Evolutionary conservation across 2,797 vertebrate genomes (phyloP), one percentile per base, ranked within the genome.

Genomic region (Anolis apletophallus): DNA sequence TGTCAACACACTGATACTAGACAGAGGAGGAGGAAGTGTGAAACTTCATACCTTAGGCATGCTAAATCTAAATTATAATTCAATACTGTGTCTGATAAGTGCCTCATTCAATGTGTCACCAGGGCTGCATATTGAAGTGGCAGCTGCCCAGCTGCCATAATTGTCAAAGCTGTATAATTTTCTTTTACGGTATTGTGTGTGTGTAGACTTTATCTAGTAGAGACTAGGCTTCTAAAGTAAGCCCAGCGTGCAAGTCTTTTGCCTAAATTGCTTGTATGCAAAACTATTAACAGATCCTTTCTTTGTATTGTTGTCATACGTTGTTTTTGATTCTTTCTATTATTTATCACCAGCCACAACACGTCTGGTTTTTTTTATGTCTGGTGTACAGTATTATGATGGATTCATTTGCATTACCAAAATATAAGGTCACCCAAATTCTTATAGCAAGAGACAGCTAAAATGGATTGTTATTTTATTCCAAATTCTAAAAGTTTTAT

Each of bases 291-390:
- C 79, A 46, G 46, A 46, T 46, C 46, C 46, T 46, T 57, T 57
- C 17, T 57, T 17, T 55, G 13, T 57, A 59, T 59, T 59, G 57
- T 59, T 59, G 5, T 59, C 17, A 59, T 19, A 19, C 36, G 19
- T 87, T 86, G 75, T 5, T 46, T 46, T 46, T 46, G 4, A 46
- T 46, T 8, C 3, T 46, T 46, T 46, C 46, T 46, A 46, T 93
- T 82, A 85, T 90, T 93, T 89, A 77, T 90, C 85, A 88, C 88
- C 81, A 81, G 69, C 85, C 3, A 80, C 87, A 52, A 80, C 76
- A 19, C 85, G 34, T 40, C n/a, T 67, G n/a, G n/a, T n/a, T 19
- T 67, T 8, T 55, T 26, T 9, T 26, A 16, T 34, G 72, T 75
- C n/a, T 16, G 23, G 32, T 74, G 91, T 46, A 71, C 69, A 36